Conservation (phyloP, 2,797 vertebrate species). For the Myotis pilosus region DNA sequence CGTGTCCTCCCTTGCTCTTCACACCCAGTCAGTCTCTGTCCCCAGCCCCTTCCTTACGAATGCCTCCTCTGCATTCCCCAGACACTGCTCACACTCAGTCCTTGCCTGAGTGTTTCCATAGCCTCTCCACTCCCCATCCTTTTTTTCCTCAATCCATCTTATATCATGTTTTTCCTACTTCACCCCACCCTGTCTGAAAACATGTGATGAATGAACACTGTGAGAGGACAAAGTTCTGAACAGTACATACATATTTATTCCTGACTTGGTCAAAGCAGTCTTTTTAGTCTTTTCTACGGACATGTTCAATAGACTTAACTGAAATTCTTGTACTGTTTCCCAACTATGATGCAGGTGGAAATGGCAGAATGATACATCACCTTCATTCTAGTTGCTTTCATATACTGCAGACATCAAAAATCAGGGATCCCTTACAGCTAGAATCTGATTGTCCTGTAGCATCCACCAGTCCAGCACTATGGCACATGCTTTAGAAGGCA, state of each 20-base stretch:
- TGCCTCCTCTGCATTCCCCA: neutral
- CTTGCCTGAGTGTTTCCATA: neutral
- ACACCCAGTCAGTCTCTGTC: rapidly evolving
- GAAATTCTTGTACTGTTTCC: neutral
- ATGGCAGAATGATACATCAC: rapidly evolving
- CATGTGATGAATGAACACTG: neutral
- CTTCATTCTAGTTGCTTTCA: too few species aligned
- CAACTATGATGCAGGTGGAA: too few species aligned
- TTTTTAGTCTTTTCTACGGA: neutral
- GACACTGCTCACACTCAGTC: neutral
- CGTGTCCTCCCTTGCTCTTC: neutral
- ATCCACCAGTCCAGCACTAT: rapidly evolving
- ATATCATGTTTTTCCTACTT: neutral
- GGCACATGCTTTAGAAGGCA: neutral
- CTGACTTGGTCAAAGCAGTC: neutral
- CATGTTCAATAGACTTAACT: too few species aligned
- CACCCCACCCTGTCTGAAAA: neutral
- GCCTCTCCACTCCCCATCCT: rapidly evolving
- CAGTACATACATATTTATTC: rapidly evolving
- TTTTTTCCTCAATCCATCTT: too few species aligned
- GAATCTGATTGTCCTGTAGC: neutral
- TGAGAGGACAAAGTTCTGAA: neutral
- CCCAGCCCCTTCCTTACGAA: neutral
- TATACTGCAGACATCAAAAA: neutral
- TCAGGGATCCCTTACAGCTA: neutral